Evolutionary conservation across 1,140 invertebrate species (phyloP), one percentile per base, ranked within the genome.

Genomic region (Amyelois transitella): DNA sequence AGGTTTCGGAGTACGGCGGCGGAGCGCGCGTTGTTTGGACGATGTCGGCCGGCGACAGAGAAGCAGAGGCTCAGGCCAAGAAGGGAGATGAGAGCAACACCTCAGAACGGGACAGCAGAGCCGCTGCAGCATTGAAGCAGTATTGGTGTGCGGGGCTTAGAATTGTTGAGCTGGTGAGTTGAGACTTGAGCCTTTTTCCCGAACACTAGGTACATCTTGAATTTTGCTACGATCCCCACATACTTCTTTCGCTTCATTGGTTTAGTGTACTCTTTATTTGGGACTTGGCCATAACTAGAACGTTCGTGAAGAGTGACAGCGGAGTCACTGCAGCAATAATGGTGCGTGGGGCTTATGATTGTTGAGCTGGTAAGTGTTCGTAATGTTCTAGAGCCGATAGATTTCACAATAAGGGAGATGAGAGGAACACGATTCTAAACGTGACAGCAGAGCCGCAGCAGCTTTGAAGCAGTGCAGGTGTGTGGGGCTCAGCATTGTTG

Each of bases 321-420:
- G 12, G 12, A 12, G 25, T 12, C 1, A 8, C 25, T 28, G 7
- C 25, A 28, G 25, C 25, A 28, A 12, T 28, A 28, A 1, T 8
- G 25, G 7, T 28, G 25, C 7, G 2, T 28, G 25, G 25, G 25
- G 25, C 25, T 24, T 24, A 3, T n/a, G n/a, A n/a, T n/a, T n/a
- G n/a, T n/a, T n/a, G n/a, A n/a, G n/a, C n/a, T n/a, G n/a, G n/a
- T n/a, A n/a, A n/a, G n/a, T n/a, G n/a, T n/a, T n/a, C n/a, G n/a
- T n/a, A n/a, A n/a, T n/a, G n/a, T n/a, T n/a, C n/a, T n/a, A n/a
- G n/a, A n/a, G n/a, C n/a, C n/a, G n/a, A n/a, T n/a, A n/a, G n/a
- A n/a, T n/a, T n/a, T n/a, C n/a, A n/a, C 71, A 82, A 83, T 73
- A 86, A 86, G 72, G 79, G 77, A 19, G 81, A 82, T 6, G 83